These are phyloP conservation scores for Leuciscus waleckii DNA, from an alignment of 2,797 vertebrate genomes.

Conservation along the genomic window DNA sequence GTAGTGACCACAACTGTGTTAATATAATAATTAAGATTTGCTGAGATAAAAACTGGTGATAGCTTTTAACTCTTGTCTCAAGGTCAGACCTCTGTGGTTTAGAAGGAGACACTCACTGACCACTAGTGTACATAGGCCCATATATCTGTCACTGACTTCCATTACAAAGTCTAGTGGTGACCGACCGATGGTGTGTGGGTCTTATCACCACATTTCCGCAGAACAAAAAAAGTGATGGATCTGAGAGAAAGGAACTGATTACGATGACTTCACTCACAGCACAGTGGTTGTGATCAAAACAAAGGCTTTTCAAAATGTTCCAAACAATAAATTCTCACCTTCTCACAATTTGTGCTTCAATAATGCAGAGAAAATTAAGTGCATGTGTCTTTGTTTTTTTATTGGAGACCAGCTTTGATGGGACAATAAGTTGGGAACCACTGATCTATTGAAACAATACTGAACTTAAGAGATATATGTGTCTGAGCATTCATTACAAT, in stretches of 20 bases:
- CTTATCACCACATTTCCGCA: neutral
- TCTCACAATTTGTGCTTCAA: neutral
- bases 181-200: neutral
- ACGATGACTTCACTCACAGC: neutral
- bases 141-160: slow-evolving; percentile 14
- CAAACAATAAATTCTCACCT: neutral
- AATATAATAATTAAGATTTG: neutral
- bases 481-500: no score
- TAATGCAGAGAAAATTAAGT: no score
- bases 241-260: neutral
- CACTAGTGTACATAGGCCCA: neutral
- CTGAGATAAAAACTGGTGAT: neutral
- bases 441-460: no score
- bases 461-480: no score
- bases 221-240: neutral
- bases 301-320: neutral
- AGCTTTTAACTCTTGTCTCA: neutral
- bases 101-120: neutral
- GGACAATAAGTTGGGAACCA: no score
- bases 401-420: no score
- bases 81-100: neutral
- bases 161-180: neutral
- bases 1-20: neutral
- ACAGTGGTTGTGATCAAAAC: neutral
- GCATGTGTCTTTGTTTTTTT: no score